A percentile compares a stretch with the other conserved stretches of the same genome.
phyloP scores from a whole-genome alignment of 2,113 vertebrate species.

The Danionella cerebrum region DNA sequence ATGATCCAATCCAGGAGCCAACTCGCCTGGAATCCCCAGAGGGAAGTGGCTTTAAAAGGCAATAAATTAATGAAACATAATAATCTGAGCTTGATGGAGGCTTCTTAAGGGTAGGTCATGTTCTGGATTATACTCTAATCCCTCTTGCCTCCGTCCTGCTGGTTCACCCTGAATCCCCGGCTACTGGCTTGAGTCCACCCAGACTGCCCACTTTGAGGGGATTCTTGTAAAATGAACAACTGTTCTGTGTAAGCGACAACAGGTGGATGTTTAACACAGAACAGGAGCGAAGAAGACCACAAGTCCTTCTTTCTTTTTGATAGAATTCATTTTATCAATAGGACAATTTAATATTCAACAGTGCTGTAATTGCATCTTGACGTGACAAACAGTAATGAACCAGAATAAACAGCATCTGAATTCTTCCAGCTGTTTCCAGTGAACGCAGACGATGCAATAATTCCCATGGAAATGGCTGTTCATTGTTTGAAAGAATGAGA shows the following conservation, averaged over 20 bases:
- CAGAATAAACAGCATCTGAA: background rate
- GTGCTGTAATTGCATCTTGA: background rate
- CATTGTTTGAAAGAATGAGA: conserved; percentile 42
- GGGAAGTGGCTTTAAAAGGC: conserved; percentile 26
- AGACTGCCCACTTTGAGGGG: background rate
- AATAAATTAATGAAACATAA: conserved; percentile 37
- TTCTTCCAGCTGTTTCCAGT: background rate
- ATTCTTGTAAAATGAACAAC: background rate
- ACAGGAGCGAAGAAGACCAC: background rate
- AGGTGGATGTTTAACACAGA: conserved; percentile 7
- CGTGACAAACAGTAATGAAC: conserved; percentile 1
- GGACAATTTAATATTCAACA: too few relatives aligned
- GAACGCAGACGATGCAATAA: background rate
- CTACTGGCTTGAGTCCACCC: conserved; percentile 25
- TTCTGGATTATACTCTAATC: conserved; percentile 60
- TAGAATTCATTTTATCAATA: too few relatives aligned
- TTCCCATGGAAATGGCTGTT: background rate
- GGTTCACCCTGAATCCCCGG: conserved; percentile 24
- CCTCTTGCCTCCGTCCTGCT: conserved; percentile 29
- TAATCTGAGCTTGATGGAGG: conserved; percentile 41
- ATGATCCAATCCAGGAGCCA: conserved; percentile 11
- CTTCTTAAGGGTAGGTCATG: conserved; percentile 39
- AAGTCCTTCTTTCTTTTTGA: too few relatives aligned
- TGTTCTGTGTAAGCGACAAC: conserved; percentile 13
- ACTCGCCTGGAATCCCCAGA: conserved; percentile 13